Evolutionary conservation across 2,797 vertebrate species (phyloP), one percentile per base, ranked within the genome.

Genomic region (Lophius americanus): DNA sequence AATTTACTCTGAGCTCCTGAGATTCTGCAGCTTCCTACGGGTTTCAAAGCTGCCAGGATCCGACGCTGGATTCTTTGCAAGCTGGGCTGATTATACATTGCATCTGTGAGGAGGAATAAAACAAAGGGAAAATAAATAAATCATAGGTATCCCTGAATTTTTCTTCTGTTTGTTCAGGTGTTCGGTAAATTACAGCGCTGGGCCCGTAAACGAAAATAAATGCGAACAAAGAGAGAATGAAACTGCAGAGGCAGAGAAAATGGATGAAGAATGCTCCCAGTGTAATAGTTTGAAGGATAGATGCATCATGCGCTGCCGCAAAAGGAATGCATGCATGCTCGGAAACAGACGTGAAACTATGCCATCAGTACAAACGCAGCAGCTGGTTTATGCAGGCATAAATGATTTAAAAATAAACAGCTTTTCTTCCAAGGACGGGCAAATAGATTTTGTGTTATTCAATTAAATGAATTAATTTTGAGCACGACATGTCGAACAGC

Each of bases 1-100:
- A 83, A 91, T 87, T 88, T 68, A 83, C 68, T 42, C 48, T 48
- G 60, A 71, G 68, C 48, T 80, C 48, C 11, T 2, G n/a, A 3
- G 56, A 50, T 60, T 63, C 51, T 85, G 59, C 37, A 14, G 41
- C 70, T 56, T 11, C 9, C 51, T 70, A 46, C 14, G 48, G n/a
- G 9, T 66, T 68, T 60, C 79, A 57, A 81, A 65, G 44, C 62
- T 64, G 43, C n/a, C 12, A 42, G 57, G 68, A 78, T 72, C 35
- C 60, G 63, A 68, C 72, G 14, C 51, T 14, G 42, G 49, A 44
- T 62, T 78, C 69, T 76, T 76, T 67, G 10, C 56, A 51, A 63
- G 73, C 51, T 54, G 72, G 61, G 49, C 13, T 43, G n/a, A 73
- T 55, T 41, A 74, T 60, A 72, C 58, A 71, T 67, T 11, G 23